Conservation (phyloP, 2,113 vertebrate species). For the Hemichromis elongatus region DNA sequence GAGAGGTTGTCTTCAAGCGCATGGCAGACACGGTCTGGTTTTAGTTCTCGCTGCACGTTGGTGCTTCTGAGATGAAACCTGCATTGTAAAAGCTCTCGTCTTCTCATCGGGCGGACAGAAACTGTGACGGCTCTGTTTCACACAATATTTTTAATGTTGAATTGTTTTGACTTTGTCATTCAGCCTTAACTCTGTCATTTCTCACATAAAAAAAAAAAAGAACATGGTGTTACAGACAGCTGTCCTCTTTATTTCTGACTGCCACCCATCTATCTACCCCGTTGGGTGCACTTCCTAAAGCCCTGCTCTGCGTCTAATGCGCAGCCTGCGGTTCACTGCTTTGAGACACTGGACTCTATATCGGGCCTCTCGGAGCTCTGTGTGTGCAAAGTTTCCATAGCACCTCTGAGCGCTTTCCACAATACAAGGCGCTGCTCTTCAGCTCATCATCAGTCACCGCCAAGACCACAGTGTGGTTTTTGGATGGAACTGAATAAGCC, state of each 20-base stretch:
- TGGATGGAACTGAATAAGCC: slow-evolving; percentile 74
- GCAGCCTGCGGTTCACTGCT: slow-evolving; percentile 52
- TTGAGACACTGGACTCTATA: slow-evolving; percentile 57
- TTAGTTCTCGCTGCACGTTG: neutral
- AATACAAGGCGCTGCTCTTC: slow-evolving; percentile 32
- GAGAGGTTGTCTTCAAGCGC: neutral
- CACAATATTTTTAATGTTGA: neutral
- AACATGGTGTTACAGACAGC: neutral
- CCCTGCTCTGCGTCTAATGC: slow-evolving; percentile 13
- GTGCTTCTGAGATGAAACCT: accelerated
- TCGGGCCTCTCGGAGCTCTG: slow-evolving; percentile 29
- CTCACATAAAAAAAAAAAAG: neutral
- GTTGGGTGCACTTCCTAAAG: slow-evolving; percentile 30
- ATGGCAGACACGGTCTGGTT: neutral
- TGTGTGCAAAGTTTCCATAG: slow-evolving; percentile 61
- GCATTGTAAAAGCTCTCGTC: neutral
- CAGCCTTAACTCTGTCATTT: neutral
- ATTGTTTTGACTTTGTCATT: neutral
- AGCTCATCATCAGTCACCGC: slow-evolving; percentile 46
- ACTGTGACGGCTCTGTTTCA: neutral
- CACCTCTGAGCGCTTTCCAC: slow-evolving; percentile 54
- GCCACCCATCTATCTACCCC: slow-evolving; percentile 8
- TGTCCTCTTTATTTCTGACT: slow-evolving; percentile 21
- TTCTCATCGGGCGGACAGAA: neutral
- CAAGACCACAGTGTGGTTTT: slow-evolving; percentile 75